Percentiles rank a stretch among this genome's conserved stretches.
These are phyloP conservation scores for Euplexia lucipara DNA, from an alignment of 2,888 invertebrate species.

Conservation along the genomic window DNA sequence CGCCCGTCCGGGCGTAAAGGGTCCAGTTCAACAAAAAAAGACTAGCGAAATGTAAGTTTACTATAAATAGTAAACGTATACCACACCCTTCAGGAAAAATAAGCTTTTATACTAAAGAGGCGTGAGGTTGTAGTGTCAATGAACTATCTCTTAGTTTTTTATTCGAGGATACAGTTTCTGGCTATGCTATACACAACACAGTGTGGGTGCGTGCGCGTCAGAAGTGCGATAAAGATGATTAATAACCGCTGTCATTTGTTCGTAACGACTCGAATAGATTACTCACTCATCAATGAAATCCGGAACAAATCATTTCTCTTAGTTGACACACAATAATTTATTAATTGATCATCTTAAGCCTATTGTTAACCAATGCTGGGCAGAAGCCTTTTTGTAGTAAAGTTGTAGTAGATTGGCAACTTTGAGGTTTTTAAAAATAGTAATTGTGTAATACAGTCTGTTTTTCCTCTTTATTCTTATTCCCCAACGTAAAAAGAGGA, in stretches of 20 bases:
- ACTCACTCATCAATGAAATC: conserved; percentile 44
- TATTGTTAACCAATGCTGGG: not conserved
- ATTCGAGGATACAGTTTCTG: not conserved
- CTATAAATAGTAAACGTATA: too few species aligned
- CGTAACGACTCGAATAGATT: conserved; percentile 13
- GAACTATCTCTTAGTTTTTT: not conserved
- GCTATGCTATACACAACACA: not conserved
- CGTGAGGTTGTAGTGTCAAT: not conserved
- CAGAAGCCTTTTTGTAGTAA: not conserved
- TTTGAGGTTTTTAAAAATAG: too few species aligned
- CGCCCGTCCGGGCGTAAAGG: too few species aligned
- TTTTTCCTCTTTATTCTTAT: too few species aligned
- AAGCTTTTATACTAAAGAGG: too few species aligned
- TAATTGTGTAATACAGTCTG: too few species aligned
- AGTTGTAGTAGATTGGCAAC: not conserved
- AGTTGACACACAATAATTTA: conserved; percentile 33
- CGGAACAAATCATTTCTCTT: conserved; percentile 40
- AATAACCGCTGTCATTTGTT: conserved; percentile 40
- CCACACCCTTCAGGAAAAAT: too few species aligned
- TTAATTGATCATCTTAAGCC: conserved; percentile 18
- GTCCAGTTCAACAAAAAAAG: too few species aligned
- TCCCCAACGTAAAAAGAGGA: too few species aligned
- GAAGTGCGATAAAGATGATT: conserved; percentile 43
- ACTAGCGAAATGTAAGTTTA: too few species aligned
- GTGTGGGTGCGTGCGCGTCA: conserved; percentile 20